Conservation (phyloP, 2,113 vertebrate genomes). For the Grallaria varia region DNA sequence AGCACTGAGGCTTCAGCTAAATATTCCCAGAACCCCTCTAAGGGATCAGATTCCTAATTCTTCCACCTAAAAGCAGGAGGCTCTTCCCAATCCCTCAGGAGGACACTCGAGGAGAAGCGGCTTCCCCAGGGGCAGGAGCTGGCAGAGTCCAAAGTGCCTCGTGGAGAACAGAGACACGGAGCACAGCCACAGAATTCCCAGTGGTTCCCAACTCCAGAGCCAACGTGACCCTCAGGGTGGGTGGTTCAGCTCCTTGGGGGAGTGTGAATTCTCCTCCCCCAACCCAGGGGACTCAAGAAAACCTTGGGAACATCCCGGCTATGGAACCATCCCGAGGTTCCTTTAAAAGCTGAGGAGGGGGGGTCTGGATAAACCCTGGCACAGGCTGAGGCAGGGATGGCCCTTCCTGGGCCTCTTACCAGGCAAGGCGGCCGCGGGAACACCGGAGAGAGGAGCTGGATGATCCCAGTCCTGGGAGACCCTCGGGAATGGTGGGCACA, state of each 20-base stretch:
- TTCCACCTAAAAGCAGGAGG: not conserved
- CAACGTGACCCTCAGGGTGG: not conserved
- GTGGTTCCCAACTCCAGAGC: not conserved
- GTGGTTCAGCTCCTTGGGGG: not conserved
- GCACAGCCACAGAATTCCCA: not conserved
- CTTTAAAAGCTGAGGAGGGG: not conserved
- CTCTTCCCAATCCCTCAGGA: not conserved
- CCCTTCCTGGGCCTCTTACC: not conserved
- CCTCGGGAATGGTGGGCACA: not conserved
- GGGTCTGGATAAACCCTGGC: not conserved
- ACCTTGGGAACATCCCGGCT: not conserved
- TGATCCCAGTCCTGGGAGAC: not conserved
- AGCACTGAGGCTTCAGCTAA: not conserved
- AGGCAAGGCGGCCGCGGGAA: accelerated
- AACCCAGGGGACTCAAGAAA: not conserved
- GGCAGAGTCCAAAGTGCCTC: not conserved
- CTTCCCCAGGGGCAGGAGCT: not conserved
- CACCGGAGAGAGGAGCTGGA: not conserved
- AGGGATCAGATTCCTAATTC: not conserved
- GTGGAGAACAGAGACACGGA: not conserved
- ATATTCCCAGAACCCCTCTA: not conserved
- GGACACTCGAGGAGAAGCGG: not conserved
- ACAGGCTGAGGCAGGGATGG: accelerated
- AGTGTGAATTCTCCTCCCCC: not conserved
- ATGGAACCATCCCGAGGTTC: not conserved